These are phyloP conservation scores for Philonicus albiceps DNA, from an alignment of 2,888 invertebrate genomes.

Conservation along the genomic window DNA sequence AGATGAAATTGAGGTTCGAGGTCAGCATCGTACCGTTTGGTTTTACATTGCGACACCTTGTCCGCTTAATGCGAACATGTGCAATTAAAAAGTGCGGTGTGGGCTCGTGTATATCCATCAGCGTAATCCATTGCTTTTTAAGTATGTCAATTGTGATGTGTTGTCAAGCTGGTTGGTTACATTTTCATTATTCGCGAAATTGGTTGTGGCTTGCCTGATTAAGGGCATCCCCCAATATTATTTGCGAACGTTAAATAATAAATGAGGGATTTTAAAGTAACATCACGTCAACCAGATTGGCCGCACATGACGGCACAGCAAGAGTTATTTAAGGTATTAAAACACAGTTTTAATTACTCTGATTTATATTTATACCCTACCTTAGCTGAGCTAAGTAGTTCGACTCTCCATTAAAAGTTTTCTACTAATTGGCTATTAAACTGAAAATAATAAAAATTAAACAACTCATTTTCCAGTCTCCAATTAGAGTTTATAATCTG, in stretches of 20 bases:
- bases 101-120: neutral
- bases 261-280: neutral
- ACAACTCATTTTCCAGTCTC: neutral
- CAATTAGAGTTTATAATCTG: neutral
- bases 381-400: neutral
- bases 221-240: neutral
- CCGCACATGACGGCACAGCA: neutral
- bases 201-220: neutral
- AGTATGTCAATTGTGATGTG: neutral
- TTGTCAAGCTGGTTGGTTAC: neutral
- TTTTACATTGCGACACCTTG: neutral
- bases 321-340: neutral
- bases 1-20: neutral
- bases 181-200: neutral
- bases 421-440: neutral
- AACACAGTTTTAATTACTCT: neutral
- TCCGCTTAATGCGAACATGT: neutral
- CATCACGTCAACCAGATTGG: neutral
- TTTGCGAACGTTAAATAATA: neutral
- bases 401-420: neutral
- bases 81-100: neutral
- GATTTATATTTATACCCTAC: neutral
- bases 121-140: neutral
- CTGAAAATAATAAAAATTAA: neutral
- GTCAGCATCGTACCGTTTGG: neutral